phyloP scores from a whole-genome alignment of 2,797 vertebrate genomes.

The Allobates femoralis region DNA sequence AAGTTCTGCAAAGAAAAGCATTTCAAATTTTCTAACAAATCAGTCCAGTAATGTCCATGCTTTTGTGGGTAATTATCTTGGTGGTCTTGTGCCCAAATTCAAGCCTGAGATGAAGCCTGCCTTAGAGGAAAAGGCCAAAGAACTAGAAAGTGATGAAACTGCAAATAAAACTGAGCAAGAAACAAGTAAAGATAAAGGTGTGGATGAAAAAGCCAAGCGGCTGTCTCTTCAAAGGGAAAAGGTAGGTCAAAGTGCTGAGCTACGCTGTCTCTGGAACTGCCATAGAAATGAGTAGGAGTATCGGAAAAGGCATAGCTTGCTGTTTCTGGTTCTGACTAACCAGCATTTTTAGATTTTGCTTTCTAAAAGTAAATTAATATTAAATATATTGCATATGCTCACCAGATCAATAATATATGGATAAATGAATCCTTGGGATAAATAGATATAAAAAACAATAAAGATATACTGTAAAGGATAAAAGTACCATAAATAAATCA shows the following conservation, averaged over 20 bases:
- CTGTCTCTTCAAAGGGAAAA: slow-evolving; percentile 92
- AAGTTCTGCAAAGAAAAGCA: slow-evolving; percentile 81
- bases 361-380: too few relatives aligned
- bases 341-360: too few relatives aligned
- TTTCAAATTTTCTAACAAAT: slow-evolving; percentile 88
- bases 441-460: too few relatives aligned
- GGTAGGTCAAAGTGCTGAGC: slow-evolving; percentile 77
- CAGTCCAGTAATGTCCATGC: slow-evolving; percentile 90
- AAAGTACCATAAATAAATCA: too few relatives aligned
- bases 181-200: slow-evolving; percentile 76
- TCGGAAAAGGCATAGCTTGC: too few relatives aligned
- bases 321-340: too few relatives aligned
- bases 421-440: too few relatives aligned
- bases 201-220: slow-evolving; percentile 86
- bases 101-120: slow-evolving; percentile 79
- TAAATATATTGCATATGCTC: too few relatives aligned
- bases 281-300: too few relatives aligned
- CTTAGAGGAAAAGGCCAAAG: slow-evolving; percentile 52
- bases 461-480: too few relatives aligned
- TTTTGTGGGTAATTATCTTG: slow-evolving; percentile 92
- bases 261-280: too few relatives aligned
- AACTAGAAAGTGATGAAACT: slow-evolving; percentile 67
- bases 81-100: slow-evolving; percentile 88
- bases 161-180: slow-evolving; percentile 73
- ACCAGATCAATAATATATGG: too few relatives aligned